Percentiles rank a stretch among this genome's conserved stretches.
Conservation (phyloP, 2,797 vertebrate genomes). For the Bryconaethiops microstoma region DNA sequence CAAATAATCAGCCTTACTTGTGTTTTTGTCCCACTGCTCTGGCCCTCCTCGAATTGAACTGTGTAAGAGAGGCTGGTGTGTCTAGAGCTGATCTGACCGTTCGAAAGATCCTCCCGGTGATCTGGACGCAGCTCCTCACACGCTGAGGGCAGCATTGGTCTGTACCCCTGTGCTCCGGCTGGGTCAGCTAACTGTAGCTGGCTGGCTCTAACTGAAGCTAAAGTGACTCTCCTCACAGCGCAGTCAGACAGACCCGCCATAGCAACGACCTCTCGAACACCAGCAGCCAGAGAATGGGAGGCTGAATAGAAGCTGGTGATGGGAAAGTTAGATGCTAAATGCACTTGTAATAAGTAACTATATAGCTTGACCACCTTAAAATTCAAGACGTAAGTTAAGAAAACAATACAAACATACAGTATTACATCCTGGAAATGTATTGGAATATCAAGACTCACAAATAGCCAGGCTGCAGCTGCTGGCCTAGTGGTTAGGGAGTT, state of each 20-base stretch:
- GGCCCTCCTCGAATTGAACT: conserved; percentile 70
- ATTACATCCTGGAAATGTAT: too few species aligned
- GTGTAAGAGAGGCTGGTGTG: conserved; percentile 62
- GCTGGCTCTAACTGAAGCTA: conserved; percentile 66
- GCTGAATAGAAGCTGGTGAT: too few species aligned
- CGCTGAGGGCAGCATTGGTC: neutral
- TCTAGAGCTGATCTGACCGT: conserved; percentile 74
- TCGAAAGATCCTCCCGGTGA: conserved; percentile 74
- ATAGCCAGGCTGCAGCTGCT: too few species aligned
- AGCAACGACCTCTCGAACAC: conserved; percentile 52
- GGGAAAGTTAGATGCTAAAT: too few species aligned
- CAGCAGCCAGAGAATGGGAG: neutral
- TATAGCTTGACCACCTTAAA: too few species aligned
- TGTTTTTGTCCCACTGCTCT: neutral
- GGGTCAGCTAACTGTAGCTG: conserved; percentile 62
- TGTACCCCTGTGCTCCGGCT: conserved; percentile 23
- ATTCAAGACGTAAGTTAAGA: too few species aligned
- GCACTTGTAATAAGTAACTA: too few species aligned
- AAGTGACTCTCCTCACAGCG: conserved; percentile 54
- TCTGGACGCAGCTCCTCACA: conserved; percentile 40
- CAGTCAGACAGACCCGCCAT: conserved; percentile 21
- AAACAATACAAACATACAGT: too few species aligned
- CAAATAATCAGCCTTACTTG: neutral
- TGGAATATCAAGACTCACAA: too few species aligned
- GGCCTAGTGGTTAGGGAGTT: too few species aligned